phyloP scores from a whole-genome alignment of 2,113 vertebrate genomes.

The Caranx ignobilis region DNA sequence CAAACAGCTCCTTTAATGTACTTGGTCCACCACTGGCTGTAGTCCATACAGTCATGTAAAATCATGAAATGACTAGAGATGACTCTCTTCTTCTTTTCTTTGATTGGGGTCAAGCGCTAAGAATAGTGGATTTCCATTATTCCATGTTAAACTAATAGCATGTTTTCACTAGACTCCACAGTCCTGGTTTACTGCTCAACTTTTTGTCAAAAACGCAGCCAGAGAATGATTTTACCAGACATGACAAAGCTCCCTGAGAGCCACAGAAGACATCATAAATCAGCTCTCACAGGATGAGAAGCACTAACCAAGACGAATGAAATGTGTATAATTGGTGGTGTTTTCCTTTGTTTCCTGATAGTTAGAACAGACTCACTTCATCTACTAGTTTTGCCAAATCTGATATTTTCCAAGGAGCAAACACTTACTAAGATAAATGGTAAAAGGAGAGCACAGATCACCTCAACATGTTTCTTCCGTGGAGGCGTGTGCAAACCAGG shows the following conservation, averaged over 20 bases:
- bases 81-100: not conserved
- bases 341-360: not conserved
- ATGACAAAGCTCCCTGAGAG: not conserved
- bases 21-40: not conserved
- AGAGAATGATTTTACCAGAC: not conserved
- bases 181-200: not conserved
- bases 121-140: not conserved
- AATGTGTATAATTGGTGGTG: not conserved
- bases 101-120: not conserved
- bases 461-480: constrained; percentile 30
- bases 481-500: constrained; percentile 16
- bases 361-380: constrained; percentile 5
- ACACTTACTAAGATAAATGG: not conserved
- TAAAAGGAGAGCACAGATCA: constrained; percentile 22
- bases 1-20: too few species aligned
- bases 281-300: not conserved
- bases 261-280: not conserved
- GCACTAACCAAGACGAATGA: not conserved
- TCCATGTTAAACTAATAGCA: not conserved
- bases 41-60: not conserved
- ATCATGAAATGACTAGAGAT: not conserved
- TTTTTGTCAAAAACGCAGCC: not conserved
- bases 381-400: not conserved
- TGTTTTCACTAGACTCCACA: not conserved
- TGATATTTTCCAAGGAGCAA: constrained; percentile 30